Conservation (phyloP, 2,888 invertebrate genomes). For the Oxycera nigricornis region DNA sequence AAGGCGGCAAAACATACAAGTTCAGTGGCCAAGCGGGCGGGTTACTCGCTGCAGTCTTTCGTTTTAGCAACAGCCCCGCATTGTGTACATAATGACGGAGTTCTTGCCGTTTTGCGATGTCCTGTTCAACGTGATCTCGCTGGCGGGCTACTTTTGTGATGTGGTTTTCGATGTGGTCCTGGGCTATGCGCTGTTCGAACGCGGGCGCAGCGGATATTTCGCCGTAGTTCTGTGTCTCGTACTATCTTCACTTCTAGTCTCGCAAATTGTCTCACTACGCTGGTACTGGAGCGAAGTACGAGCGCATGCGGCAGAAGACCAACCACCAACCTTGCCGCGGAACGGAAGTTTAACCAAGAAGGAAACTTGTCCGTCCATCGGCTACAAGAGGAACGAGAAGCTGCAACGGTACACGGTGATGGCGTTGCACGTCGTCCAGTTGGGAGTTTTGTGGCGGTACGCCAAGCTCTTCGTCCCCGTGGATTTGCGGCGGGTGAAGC, state of each 20-base stretch:
- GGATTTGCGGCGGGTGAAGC: conserved; percentile 80
- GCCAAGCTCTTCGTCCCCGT: conserved; percentile 85
- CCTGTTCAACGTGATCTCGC: conserved; percentile 87
- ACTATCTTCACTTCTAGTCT: conserved; percentile 74
- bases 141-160: conserved; percentile 90
- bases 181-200: conserved; percentile 81
- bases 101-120: conserved; percentile 91
- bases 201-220: conserved; percentile 71
- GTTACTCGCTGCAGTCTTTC: conserved; percentile 34
- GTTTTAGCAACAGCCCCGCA: not conserved
- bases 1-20: conserved; percentile 36
- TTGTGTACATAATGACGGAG: conserved; percentile 67
- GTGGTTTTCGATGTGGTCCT: conserved; percentile 87
- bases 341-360: conserved; percentile 38
- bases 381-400: conserved; percentile 36
- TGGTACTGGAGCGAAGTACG: conserved; percentile 69
- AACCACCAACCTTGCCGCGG: not conserved
- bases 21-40: conserved; percentile 46
- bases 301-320: not conserved
- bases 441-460: conserved; percentile 81
- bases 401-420: conserved; percentile 62
- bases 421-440: conserved; percentile 71
- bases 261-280: conserved; percentile 77
- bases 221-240: conserved; percentile 75
- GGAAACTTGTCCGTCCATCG: conserved; percentile 26